A percentile compares a stretch with the other conserved stretches of the same genome.
Conservation (phyloP, 23 tunicate species). For the Phallusia fumigata region DNA sequence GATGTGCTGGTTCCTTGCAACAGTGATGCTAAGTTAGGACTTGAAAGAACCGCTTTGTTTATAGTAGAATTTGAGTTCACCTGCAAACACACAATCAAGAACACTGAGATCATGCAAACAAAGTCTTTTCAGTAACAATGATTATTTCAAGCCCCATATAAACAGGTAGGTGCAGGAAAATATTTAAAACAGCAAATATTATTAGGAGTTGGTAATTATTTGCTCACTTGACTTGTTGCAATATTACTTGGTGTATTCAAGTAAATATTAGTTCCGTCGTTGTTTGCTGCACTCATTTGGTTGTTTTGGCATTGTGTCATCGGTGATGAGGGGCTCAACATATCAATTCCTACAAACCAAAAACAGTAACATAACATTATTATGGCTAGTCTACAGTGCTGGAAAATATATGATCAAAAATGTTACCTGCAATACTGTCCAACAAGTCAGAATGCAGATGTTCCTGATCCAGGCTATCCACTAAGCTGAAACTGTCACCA, state of each 20-base stretch:
- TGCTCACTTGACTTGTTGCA: neutral
- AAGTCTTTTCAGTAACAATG: too few species aligned
- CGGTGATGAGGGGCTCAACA: conserved; percentile 36
- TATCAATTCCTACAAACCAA: conserved; percentile 33
- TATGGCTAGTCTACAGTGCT: neutral
- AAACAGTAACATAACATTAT: neutral
- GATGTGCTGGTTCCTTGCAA: conserved; percentile 26
- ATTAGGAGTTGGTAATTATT: too few species aligned
- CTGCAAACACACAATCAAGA: too few species aligned
- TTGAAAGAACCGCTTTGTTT: conserved; percentile 46
- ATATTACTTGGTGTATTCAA: conserved; percentile 19
- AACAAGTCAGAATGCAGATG: conserved; percentile 17
- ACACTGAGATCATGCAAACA: too few species aligned
- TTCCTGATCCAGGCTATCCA: conserved; percentile 16
- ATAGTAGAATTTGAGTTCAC: conserved; percentile 15
- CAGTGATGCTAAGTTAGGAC: conserved; percentile 53
- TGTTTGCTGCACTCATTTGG: neutral
- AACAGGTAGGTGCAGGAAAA: too few species aligned
- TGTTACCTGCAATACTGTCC: conserved; percentile 34
- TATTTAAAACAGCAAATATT: neutral
- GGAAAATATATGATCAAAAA: neutral
- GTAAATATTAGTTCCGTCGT: conserved; percentile 40
- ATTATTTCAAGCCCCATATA: too few species aligned
- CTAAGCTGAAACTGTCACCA: conserved; percentile 15
- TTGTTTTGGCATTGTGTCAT: conserved; percentile 14